A percentile compares a stretch with the other conserved stretches of the same genome.
Evolutionary conservation across 2,888 invertebrate species (phyloP).

Genomic region (Gastrophysa polygoni): DNA sequence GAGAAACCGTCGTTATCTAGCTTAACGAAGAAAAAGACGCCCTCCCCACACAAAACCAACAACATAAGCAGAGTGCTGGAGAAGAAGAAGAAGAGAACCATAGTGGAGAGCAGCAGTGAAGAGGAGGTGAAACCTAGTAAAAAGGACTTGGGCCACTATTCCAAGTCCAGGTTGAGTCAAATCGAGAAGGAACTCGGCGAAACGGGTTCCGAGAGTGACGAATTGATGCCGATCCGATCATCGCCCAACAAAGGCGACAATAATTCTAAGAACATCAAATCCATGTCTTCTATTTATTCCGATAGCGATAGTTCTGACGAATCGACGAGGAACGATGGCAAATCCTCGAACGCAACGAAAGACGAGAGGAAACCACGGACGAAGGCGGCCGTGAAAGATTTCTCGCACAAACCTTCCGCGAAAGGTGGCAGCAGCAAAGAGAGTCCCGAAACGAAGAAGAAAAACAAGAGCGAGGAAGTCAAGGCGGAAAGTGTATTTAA

Average conservation of each 20-base stretch:
- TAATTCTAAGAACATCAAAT: constrained; percentile 59
- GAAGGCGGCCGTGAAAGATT: constrained; percentile 86
- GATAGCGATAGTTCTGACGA: constrained; percentile 71
- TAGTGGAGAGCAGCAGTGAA: constrained; percentile 68
- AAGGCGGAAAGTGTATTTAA: constrained; percentile 47
- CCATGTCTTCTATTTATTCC: constrained; percentile 80
- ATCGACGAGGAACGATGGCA: constrained; percentile 66
- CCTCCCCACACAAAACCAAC: constrained; percentile 42
- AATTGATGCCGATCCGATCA: constrained; percentile 63
- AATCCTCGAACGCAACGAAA: constrained; percentile 67
- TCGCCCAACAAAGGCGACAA: constrained; percentile 50
- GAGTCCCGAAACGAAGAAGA: constrained; percentile 38
- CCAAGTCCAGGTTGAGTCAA: constrained; percentile 68
- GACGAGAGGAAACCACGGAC: constrained; percentile 75
- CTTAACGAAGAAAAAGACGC: constrained; percentile 32
- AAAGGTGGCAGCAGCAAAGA: constrained; percentile 49
- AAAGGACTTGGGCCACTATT: constrained; percentile 55
- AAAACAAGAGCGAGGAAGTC: constrained; percentile 21
- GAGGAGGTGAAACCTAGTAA: constrained; percentile 62
- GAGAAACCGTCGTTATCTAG: constrained; percentile 60
- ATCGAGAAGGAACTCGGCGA: constrained; percentile 77
- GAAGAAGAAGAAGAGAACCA: constrained; percentile 52
- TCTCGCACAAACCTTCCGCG: constrained; percentile 62
- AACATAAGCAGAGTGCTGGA: constrained; percentile 39
- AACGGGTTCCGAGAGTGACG: constrained; percentile 80